Evolutionary conservation across 2,888 invertebrate species (phyloP), one percentile per base, ranked within the genome.

Genomic region (Apodemia zela): DNA sequence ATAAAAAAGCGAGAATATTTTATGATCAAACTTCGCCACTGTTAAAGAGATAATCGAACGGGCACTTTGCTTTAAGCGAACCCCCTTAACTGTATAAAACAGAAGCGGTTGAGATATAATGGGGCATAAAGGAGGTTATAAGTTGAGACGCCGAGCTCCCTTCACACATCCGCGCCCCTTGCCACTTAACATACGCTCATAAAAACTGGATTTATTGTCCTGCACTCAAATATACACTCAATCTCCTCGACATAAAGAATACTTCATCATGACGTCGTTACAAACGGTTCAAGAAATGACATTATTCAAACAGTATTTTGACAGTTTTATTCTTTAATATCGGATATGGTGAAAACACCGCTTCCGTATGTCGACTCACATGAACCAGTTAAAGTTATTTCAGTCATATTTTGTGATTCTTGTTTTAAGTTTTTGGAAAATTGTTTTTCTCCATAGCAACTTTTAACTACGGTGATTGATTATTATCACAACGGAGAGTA

Each of bases 281-380:
- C 66, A 63, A 62, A 5, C 25, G 70, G 66, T 68, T 66, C 67
- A 64, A 69, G 74, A 76, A 75, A 74, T 66, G 74, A 73, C 74
- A 81, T 87, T 81, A 84, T 81, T 87, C 83, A 86, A 81, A 82
- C 59, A 80, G 79, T 77, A 76, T 81, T 86, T 81, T 85, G 85
- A 85, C 87, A 85, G 81, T 85, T 87, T 86, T 82, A 85, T 84
- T 84, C 80, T 77, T 76, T 83, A 78, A 79, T 84, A 82, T 77
- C 62, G 58, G 58, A 62, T 62, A 58, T 62, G 45, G 58, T 47
- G 54, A 58, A 58, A 45, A 58, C 57, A 58, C 62, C 29, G 47
- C 62, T 57, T 33, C 29, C 51, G 21, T 64, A 73, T 47, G 64
- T 75, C 73, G 35, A 61, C 59, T 57, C 64, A 62, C 57, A 66